A percentile compares a stretch with the other conserved stretches of the same genome.
phyloP scores from a whole-genome alignment of 2,888 invertebrate genomes.

The Gortyna flavago region DNA sequence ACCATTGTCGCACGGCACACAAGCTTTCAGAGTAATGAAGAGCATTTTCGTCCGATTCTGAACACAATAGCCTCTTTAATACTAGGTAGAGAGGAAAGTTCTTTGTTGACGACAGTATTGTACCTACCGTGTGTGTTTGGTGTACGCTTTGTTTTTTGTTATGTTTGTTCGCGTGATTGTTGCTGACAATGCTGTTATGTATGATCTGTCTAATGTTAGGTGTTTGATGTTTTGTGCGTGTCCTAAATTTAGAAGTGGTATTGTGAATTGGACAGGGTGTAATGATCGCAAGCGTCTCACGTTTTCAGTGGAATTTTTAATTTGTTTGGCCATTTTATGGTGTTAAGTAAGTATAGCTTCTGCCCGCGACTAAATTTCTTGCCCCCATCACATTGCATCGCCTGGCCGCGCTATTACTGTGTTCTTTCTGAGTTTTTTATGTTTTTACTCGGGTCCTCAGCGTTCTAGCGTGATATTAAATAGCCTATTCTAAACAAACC shows the following conservation, averaged over 20 bases:
- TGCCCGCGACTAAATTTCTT: too few species aligned
- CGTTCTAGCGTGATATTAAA: background rate
- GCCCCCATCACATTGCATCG: background rate
- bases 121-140: constrained; percentile 86
- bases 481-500: background rate
- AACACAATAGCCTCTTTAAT: constrained; percentile 88
- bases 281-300: background rate
- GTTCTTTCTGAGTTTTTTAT: background rate
- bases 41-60: constrained; percentile 91
- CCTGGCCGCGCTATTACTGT: background rate
- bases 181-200: constrained; percentile 77
- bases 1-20: constrained; percentile 89
- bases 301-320: background rate
- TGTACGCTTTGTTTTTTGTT: constrained; percentile 78
- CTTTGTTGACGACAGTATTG: constrained; percentile 85
- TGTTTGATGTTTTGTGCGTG: constrained; percentile 66
- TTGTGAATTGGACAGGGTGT: background rate
- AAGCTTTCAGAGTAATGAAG: constrained; percentile 91
- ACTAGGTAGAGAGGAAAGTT: constrained; percentile 88
- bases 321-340: background rate
- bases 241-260: constrained; percentile 46
- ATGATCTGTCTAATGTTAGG: constrained; percentile 71
- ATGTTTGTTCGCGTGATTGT: constrained; percentile 86
- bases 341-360: background rate
- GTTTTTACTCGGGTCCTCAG: background rate